Base-by-base conservation (phyloP, 2,797 vertebrate species). In the Gephyroberyx darwinii region DNA sequence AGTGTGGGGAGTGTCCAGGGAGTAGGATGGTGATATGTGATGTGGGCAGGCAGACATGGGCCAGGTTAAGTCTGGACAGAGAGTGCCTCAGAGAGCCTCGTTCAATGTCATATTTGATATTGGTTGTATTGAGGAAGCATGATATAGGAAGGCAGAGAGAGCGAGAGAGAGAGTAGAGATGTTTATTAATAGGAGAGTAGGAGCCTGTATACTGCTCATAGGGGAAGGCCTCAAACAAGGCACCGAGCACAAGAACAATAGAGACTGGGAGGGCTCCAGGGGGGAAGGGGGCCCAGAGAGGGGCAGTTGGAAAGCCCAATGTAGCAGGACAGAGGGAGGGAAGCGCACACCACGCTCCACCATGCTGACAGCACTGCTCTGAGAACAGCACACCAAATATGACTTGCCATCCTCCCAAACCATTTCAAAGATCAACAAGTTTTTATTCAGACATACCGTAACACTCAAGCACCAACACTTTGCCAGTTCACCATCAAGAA, bases 231-330 rank as follows among this genome's bases (percentile, higher is more conserved):
- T 88, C 79, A 77, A 84, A 86, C 77, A 89, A 88, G 86, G 81
- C 81, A 76, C 62, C 78, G 81, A 88, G 84, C 80, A 86, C 50
- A 75, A 81, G 86, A 92, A 93, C 91, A 94, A 92, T 91, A 51
- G 87, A 66, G 78, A 88, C 91, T 87, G 84, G 83, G 82, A 90
- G 84, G 79, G 80, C 77, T 84, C 70, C 81, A 86, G 71, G 75
- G 73, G 84, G 81, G 81, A 86, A 70, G 68, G 91, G 87, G 92
- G 87, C 87, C 91, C 86, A 62, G 60, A 75, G 71, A 86, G 86
- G 92, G 90, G 87, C 50, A 5, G 77, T 73, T 87, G 81, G 84
- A 89, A 86, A 80, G 82, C 71, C 84, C 80, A 86, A 77, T 86
- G 77, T 50, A 77, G 73, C 62, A 55, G 77, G 74, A 74, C 68